Evolutionary conservation across 2,888 invertebrate species (phyloP), one percentile per base, ranked within the genome.

Genomic region (Andrena hattorfiana): DNA sequence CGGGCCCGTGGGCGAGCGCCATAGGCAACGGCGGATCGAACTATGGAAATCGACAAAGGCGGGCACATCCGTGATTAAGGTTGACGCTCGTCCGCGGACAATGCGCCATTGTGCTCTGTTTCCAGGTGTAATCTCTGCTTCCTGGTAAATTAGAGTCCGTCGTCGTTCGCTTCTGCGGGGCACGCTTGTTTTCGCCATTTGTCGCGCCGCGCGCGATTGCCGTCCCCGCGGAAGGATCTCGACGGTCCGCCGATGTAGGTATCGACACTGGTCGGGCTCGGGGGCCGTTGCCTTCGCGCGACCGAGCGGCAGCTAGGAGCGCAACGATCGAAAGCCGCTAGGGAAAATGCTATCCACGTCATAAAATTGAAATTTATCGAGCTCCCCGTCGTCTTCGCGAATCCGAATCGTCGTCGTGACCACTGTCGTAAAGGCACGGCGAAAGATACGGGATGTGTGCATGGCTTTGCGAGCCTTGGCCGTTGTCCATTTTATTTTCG

Each of bases 21-120:
- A 75, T 74, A 73, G 82, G 70, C 77, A 77, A 78, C 76, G 59
- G 67, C 32, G 72, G 85, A 86, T 86, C 69, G 86, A 83, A 82
- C 86, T 88, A 89, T 89, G 90, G 85, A 90, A 89, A 91, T 92
- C 89, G 92, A 91, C 92, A 91, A 91, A 90, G 89, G 85, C 87
- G 87, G 80, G 87, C 87, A 89, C 92, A 91, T 91, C 90, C 90
- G 91, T 89, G 91, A 91, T 92, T 89, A 91, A 91, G 88, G 84
- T 87, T 83, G 89, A 87, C 88, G 87, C 87, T 89, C 86, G 90
- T 75, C 60, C 80, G 74, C 81, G 88, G 88, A 92, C 91, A 92
- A 92, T 92, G 87, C 85, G 51, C 89, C 85, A 91, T 91, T 92
- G 91, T 92, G 79, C 85, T 83, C 84, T 81, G 85, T 87, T 91